Evolutionary conservation across 2,113 vertebrate species (phyloP).

Genomic region (Phalacrocorax brasilianus): DNA sequence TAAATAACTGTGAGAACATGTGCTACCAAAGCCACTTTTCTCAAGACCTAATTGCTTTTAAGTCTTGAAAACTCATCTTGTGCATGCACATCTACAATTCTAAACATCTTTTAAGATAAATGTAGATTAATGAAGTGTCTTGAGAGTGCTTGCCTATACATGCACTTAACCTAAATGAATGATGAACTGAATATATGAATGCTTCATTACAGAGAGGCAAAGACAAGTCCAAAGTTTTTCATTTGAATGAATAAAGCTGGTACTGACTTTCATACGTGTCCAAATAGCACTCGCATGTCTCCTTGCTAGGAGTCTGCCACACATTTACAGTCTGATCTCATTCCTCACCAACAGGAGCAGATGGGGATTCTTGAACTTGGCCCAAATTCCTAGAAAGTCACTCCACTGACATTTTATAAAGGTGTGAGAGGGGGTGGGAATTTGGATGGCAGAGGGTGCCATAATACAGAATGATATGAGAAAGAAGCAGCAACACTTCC

Average conservation of each 20-base stretch:
- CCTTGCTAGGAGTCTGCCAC: not conserved
- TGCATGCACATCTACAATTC: not conserved
- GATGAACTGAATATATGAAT: slow-evolving; percentile 20
- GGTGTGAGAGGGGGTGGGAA: slow-evolving; percentile 19
- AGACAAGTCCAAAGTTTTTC: not conserved
- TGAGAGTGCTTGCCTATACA: slow-evolving; percentile 46
- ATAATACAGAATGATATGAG: not conserved
- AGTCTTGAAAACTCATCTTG: slow-evolving; percentile 15
- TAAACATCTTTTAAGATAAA: slow-evolving; percentile 32
- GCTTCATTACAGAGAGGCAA: not conserved
- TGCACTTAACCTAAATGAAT: slow-evolving; percentile 7
- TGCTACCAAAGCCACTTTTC: slow-evolving; percentile 10
- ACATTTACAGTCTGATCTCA: slow-evolving; percentile 36
- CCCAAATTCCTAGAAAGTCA: slow-evolving; percentile 57
- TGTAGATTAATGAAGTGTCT: slow-evolving; percentile 35
- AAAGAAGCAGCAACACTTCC: not conserved
- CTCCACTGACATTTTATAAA: slow-evolving; percentile 19
- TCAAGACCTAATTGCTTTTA: slow-evolving; percentile 9
- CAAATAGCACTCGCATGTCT: not conserved
- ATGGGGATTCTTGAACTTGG: slow-evolving; percentile 49
- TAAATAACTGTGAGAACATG: not conserved
- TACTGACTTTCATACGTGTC: not conserved
- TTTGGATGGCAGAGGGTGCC: slow-evolving; percentile 4
- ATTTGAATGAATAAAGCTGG: not conserved
- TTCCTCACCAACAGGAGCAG: not conserved